phyloP scores from a whole-genome alignment of 2,797 vertebrate genomes.

The Takifugu rubripes region DNA sequence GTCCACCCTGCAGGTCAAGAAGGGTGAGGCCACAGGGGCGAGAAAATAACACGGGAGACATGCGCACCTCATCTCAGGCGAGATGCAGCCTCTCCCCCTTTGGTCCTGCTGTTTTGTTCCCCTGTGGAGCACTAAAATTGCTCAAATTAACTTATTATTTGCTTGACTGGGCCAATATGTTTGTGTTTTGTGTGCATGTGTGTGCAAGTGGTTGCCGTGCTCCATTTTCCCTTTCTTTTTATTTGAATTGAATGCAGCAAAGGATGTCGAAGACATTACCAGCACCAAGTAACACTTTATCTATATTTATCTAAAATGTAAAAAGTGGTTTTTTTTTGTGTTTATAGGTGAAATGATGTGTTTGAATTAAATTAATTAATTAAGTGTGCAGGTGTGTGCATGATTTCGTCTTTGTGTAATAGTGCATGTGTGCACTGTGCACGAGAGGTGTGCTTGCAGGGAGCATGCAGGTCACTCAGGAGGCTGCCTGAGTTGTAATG shows the following conservation, averaged over 20 bases:
- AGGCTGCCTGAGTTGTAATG: constrained; percentile 78
- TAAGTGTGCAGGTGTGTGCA: constrained; percentile 19
- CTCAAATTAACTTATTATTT: constrained; percentile 88
- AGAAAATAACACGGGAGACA: constrained; percentile 47
- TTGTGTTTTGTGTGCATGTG: constrained; percentile 75
- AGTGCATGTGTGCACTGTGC: constrained; percentile 23
- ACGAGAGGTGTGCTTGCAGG: constrained; percentile 37
- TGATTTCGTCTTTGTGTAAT: constrained; percentile 18
- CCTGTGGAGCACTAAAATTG: constrained; percentile 80
- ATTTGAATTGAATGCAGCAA: constrained; percentile 76
- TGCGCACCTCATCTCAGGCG: constrained; percentile 56
- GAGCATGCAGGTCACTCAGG: constrained; percentile 65
- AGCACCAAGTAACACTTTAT: constrained; percentile 51
- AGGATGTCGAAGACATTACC: constrained; percentile 67
- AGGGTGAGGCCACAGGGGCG: constrained; percentile 40
- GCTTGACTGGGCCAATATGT: constrained; percentile 84
- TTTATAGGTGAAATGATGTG: constrained; percentile 25
- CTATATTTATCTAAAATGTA: constrained; percentile 23
- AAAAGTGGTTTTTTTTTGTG: constrained; percentile 7
- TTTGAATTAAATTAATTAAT: constrained; percentile 17
- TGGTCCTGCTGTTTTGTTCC: constrained; percentile 77
- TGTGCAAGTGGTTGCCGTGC: constrained; percentile 49
- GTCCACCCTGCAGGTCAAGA: constrained; percentile 22
- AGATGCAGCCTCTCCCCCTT: constrained; percentile 64
- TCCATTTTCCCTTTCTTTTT: constrained; percentile 58